phyloP scores from a whole-genome alignment of 2,888 invertebrate species.

The Apamea monoglypha region DNA sequence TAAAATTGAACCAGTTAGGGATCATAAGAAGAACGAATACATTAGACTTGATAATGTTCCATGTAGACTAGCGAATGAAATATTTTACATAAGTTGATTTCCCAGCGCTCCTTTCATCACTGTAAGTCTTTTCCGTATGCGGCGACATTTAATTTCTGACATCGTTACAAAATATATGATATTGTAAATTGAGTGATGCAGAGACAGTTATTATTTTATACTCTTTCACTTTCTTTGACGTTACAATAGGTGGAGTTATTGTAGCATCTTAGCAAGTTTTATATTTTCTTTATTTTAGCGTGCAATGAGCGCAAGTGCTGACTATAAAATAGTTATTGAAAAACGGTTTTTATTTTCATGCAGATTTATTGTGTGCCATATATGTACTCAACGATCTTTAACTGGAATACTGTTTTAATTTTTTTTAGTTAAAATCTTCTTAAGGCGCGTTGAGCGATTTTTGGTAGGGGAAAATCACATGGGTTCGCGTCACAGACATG shows the following conservation, averaged over 20 bases:
- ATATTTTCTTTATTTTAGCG: background rate
- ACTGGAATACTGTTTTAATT: background rate
- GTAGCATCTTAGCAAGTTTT: background rate
- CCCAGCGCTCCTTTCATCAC: background rate
- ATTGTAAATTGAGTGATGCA: background rate
- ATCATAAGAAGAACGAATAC: conserved; percentile 2
- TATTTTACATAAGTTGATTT: conserved; percentile 27
- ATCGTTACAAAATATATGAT: background rate
- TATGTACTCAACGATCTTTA: background rate
- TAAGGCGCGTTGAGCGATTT: background rate
- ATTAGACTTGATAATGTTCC: background rate
- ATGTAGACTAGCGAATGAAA: background rate
- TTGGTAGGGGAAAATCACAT: background rate
- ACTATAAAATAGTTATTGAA: background rate
- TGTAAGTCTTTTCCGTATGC: background rate
- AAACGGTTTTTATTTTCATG: background rate
- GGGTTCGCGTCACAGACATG: background rate
- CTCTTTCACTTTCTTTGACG: background rate
- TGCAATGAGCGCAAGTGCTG: background rate
- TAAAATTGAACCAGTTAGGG: background rate
- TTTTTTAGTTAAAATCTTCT: background rate
- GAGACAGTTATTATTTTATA: background rate
- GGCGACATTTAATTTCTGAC: background rate
- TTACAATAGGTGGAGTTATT: background rate
- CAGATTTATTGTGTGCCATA: background rate